Base-by-base conservation (phyloP, 1,140 invertebrate species). In the Drosophila obscura region DNA sequence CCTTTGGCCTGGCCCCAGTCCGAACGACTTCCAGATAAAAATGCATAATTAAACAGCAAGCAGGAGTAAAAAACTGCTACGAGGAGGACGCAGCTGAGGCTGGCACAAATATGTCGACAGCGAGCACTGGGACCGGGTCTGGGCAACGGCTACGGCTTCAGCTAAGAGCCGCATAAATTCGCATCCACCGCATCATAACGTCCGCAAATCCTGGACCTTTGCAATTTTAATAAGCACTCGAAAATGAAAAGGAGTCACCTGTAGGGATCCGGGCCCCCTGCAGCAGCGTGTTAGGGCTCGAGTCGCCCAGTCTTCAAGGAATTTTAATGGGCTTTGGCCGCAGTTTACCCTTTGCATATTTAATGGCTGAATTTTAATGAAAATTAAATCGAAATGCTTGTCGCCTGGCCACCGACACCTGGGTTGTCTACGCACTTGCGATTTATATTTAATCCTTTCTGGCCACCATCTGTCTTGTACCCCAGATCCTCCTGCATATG, bases 181-280 rank as follows among this genome's bases (percentile, higher is more conserved):
- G 68, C 73, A 83, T 72, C 67, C 66, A 88, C 83, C 83, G 83
- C 83, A 89, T 88, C 83, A 83, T 88, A 89, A 83, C 88, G 83
- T 89, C 80, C 84, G 84, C 84, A 88, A 88, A 88, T 87, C 82
- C 82, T 73, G 84, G 84, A 53, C 68, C 73, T 67, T 77, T 88
- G 83, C 84, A 88, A 88, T 88, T 88, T 88, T 88, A 88, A 88
- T 88, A 88, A 88, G 84, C 79, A 83, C 84, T 88, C 83, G 84
- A 88, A 81, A 88, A 87, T 87, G 82, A 87, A 87, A 88, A 87
- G 82, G 83, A 88, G 82, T 79, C 83, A 57, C 58, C 50, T 52
- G 69, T 51, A 4, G 35, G 31, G 35, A 35, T 35, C 31, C 8
- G 11, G 11, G 35, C 9, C 53, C 51, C 56, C 28, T n/a, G 24